phyloP scores from a whole-genome alignment of 2,113 vertebrate species.

The Patagioenas fasciata region DNA sequence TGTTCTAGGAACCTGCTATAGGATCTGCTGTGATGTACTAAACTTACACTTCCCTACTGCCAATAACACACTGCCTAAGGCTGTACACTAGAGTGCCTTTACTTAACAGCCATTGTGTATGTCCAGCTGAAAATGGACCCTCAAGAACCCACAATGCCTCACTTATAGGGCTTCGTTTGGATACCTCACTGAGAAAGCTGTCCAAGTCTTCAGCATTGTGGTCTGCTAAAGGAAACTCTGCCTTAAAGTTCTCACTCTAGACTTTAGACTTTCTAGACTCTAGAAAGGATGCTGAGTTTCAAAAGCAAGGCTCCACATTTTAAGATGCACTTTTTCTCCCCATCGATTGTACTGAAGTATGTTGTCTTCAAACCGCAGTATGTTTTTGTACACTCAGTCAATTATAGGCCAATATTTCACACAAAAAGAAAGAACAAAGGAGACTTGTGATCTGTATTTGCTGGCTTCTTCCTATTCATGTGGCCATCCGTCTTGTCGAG shows the following conservation, averaged over 20 bases:
- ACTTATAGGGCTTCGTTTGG: conserved; percentile 71
- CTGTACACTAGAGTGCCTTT: conserved; percentile 93
- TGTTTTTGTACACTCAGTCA: conserved; percentile 60
- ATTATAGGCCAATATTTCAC: not conserved
- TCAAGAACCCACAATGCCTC: conserved; percentile 69
- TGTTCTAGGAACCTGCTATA: conserved; percentile 74
- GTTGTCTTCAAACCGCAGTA: conserved; percentile 61
- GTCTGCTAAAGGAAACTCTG: conserved; percentile 75
- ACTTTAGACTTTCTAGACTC: too few relatives aligned
- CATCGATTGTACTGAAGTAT: conserved; percentile 76
- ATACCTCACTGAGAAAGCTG: conserved; percentile 76
- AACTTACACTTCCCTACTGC: conserved; percentile 76
- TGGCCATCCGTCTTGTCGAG: not conserved
- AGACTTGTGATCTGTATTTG: conserved; percentile 7
- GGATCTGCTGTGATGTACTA: conserved; percentile 82
- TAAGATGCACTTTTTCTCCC: conserved; percentile 71
- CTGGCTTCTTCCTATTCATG: not conserved
- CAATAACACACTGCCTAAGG: conserved; percentile 85
- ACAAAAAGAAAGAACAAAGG: not conserved
- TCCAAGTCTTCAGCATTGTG: conserved; percentile 67
- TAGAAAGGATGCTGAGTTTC: conserved; percentile 73
- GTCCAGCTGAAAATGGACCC: conserved; percentile 75
- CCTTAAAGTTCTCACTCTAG: conserved; percentile 79
- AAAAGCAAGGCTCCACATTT: conserved; percentile 65
- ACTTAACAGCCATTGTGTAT: conserved; percentile 82